Conservation (phyloP, 53 echinoderm and acorn worm genomes). For the Glandiceps talaboti region DNA sequence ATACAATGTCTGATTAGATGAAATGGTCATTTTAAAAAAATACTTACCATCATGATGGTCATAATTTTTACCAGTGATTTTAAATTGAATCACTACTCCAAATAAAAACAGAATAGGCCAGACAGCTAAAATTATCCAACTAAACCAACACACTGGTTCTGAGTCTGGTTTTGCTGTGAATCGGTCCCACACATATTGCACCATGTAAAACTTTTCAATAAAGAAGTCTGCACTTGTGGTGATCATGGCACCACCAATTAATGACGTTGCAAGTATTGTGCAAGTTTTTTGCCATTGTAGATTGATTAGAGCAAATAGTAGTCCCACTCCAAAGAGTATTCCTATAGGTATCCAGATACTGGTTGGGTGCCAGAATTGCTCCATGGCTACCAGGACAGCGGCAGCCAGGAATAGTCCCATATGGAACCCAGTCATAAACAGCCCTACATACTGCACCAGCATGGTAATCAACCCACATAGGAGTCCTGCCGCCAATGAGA, state of each 20-base stretch:
- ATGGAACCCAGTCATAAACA: slow-evolving; percentile 93
- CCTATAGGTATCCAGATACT: slow-evolving; percentile 31
- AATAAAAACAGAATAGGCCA: slow-evolving; percentile 72
- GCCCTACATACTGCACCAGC: slow-evolving; percentile 77
- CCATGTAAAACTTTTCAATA: slow-evolving; percentile 86
- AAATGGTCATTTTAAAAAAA: no score
- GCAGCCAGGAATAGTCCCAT: slow-evolving; percentile 64
- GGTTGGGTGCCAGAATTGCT: slow-evolving; percentile 51
- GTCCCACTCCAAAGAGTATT: slow-evolving; percentile 42
- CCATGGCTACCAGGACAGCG: slow-evolving; percentile 51
- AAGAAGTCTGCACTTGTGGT: slow-evolving; percentile 79
- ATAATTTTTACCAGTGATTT: slow-evolving; percentile 71
- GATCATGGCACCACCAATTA: slow-evolving; percentile 77
- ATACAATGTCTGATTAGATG: no score
- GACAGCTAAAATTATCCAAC: slow-evolving; percentile 83
- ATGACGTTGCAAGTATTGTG: slow-evolving; percentile 54
- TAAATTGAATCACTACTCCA: slow-evolving; percentile 78
- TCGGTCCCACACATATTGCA: slow-evolving; percentile 71
- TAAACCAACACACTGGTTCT: slow-evolving; percentile 68
- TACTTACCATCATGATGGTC: slow-evolving; percentile 84
- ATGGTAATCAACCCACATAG: slow-evolving; percentile 90
- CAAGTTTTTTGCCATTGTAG: slow-evolving; percentile 70
- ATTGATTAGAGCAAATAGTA: slow-evolving; percentile 54
- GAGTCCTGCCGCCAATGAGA: slow-evolving; percentile 77
- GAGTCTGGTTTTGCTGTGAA: slow-evolving; percentile 61